Base-by-base conservation (phyloP, 2,888 invertebrate species). In the Nymphalis polychloros region DNA sequence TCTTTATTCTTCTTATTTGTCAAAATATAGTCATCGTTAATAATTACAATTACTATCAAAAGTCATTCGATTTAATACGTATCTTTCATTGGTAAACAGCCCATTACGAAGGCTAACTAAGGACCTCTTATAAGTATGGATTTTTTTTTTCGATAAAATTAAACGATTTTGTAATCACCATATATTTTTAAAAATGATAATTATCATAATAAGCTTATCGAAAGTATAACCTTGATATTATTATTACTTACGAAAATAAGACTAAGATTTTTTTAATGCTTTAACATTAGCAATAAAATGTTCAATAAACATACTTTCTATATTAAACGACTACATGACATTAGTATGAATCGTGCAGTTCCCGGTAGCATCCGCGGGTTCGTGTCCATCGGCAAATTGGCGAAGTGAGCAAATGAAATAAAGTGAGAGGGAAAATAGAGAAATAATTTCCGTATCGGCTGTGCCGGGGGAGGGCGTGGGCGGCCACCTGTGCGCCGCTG, bases 401-500 rank as follows among this genome's bases (percentile, higher is more conserved):
- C 67, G 63, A 59, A 71, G 73, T 73, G 72, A 70, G 61, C 70
- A 73, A 69, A 19, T 75, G 66, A 68, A 74, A 72, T 72, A 73
- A 67, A 76, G 68, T 67, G 71, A 67, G 68, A 68, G 72, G 69
- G 75, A 73, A 78, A 77, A 79, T 76, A 74, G 75, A 76, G 76
- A 75, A 78, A 79, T 78, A 76, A 79, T 77, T 75, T 76, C 72
- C 67, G 70, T 76, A 71, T 76, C 73, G 70, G 63, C n/a, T 19
- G 57, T 57, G 41, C 60, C 79, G 80, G 79, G 74, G 75, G 77
- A 75, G 76, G 67, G 53, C 41, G 52, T 57, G 57, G 62, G 59
- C 60, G 67, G 63, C 77, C 90, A 91, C 90, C 82, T 82, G 82
- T 79, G 78, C 72, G 68, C 76, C 57, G 57, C 57, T 57, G 55